Percentiles rank a stretch among this genome's conserved stretches.
Evolutionary conservation across 2,113 vertebrate genomes (phyloP).

Genomic region (Pomatorhinus ruficollis): DNA sequence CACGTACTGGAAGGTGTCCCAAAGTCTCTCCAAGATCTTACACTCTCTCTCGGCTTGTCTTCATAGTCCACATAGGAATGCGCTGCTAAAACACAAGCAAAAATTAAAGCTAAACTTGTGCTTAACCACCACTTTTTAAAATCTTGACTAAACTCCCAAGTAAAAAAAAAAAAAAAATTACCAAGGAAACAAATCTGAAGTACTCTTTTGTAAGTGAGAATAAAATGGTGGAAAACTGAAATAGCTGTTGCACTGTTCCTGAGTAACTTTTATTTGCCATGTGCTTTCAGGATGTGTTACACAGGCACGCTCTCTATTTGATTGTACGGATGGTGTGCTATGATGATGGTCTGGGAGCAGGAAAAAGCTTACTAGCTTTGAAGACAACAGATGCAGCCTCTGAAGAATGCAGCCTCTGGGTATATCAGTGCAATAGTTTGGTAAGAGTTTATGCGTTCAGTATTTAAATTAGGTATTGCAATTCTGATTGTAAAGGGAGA

Average conservation of each 20-base stretch:
- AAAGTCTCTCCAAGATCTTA: not conserved
- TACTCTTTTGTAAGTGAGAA: not conserved
- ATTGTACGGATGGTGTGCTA: constrained; percentile 97
- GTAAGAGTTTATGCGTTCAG: constrained; percentile 73
- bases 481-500: not conserved
- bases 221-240: not conserved
- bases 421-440: constrained; percentile 94
- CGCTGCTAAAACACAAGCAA: not conserved
- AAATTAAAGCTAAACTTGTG: not conserved
- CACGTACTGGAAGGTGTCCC: not conserved
- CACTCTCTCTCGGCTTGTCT: not conserved
- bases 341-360: constrained; percentile 92
- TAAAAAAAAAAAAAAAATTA: not conserved
- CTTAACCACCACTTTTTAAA: not conserved
- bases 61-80: not conserved
- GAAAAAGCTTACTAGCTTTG: constrained; percentile 91
- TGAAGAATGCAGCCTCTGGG: constrained; percentile 91
- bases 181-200: not conserved
- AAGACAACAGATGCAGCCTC: constrained; percentile 89
- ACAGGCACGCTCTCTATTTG: constrained; percentile 91
- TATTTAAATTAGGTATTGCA: not conserved
- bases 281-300: constrained; percentile 85
- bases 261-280: not conserved
- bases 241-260: not conserved
- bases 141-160: not conserved